phyloP scores from a whole-genome alignment of 2,888 invertebrate genomes.

The Drosophila greeni region DNA sequence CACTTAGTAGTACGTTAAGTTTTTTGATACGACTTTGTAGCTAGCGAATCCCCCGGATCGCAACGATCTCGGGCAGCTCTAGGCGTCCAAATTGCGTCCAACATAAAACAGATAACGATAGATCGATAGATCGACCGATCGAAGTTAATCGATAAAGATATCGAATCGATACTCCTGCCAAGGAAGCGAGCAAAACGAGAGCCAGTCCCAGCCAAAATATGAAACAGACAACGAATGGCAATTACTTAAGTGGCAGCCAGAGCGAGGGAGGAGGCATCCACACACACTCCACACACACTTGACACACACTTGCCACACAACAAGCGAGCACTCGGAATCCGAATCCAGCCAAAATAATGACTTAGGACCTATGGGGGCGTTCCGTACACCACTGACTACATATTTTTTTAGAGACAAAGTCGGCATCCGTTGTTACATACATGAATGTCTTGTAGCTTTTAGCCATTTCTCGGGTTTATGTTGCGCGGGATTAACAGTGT shows the following conservation, averaged over 20 bases:
- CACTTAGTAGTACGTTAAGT: conserved; percentile 46
- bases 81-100: conserved; percentile 59
- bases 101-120: conserved; percentile 16
- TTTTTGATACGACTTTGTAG: conserved; percentile 70
- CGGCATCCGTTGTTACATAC: conserved; percentile 4
- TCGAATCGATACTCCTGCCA: conserved; percentile 48
- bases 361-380: conserved; percentile 21
- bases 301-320: conserved; percentile 3
- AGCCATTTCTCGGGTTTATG: conserved; percentile 28
- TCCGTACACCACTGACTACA: conserved; percentile 26
- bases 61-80: conserved; percentile 35
- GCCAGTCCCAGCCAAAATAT: conserved; percentile 25
- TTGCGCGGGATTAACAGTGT: conserved; percentile 49
- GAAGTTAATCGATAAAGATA: conserved; percentile 5
- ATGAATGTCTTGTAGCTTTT: conserved; percentile 23
- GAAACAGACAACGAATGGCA: conserved; percentile 58
- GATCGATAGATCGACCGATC: conserved; percentile 8
- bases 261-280: conserved; percentile 6
- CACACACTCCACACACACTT: conserved; percentile 5
- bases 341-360: conserved; percentile 35
- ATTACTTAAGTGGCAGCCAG: conserved; percentile 15
- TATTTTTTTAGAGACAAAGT: conserved; percentile 22
- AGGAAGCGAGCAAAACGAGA: conserved; percentile 7
- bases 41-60: conserved; percentile 53
- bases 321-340: conserved; percentile 7